Conservation (phyloP, 2,888 invertebrate species). For the Malachius bipustulatus region DNA sequence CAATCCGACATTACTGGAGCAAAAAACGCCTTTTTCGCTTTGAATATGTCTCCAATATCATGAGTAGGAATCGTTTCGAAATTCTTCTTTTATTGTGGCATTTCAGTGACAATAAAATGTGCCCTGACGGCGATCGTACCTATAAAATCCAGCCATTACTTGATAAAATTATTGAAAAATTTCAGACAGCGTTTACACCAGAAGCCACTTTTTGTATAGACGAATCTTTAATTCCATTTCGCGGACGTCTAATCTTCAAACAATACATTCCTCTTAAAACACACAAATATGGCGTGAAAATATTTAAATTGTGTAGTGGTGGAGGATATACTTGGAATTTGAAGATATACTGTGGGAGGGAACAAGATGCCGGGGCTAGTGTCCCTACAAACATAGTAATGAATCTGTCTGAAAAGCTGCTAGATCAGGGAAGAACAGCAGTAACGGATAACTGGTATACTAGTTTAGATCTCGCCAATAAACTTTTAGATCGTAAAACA, state of each 20-base stretch:
- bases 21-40: constrained; percentile 8
- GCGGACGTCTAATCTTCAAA: constrained; percentile 4
- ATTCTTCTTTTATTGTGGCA: constrained; percentile 14
- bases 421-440: constrained; percentile 10
- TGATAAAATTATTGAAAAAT: constrained; percentile 6
- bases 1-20: constrained; percentile 14
- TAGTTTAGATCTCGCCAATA: constrained; percentile 1
- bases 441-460: constrained; percentile 10
- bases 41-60: constrained; percentile 12
- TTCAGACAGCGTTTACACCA: constrained; percentile 7
- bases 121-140: constrained; percentile 4
- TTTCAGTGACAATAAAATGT: constrained; percentile 15
- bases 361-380: constrained; percentile 6
- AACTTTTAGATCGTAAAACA: constrained; percentile 1
- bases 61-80: constrained; percentile 17
- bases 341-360: constrained; percentile 10
- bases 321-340: constrained; percentile 12
- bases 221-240: constrained; percentile 9
- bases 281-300: constrained; percentile 11
- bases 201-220: constrained; percentile 10
- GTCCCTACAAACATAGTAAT: constrained; percentile 12
- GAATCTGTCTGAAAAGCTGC: constrained; percentile 9
- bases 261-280: constrained; percentile 2
- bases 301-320: constrained; percentile 10
- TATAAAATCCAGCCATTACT: constrained; percentile 11